Base-by-base conservation (phyloP, 2,113 vertebrate species). In the Cyprinodon tularosa region DNA sequence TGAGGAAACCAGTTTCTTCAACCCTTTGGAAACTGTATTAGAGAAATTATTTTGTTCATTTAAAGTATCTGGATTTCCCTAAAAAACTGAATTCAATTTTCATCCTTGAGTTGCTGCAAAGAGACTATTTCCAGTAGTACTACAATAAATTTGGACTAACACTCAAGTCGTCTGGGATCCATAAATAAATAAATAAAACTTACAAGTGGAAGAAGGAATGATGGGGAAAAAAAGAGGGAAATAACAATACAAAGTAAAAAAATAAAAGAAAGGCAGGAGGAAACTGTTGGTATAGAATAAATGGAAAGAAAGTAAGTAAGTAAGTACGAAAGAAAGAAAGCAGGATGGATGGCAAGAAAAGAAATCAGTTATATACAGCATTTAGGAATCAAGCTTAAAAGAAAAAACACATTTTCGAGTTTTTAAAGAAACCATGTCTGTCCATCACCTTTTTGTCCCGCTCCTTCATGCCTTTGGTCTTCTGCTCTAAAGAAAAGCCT, bases 371-470 rank as follows among this genome's bases (percentile, higher is more conserved):
- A 15, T 15, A 9, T 53, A 4, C 50, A 53, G 4, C 20, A 53
- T 9, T n/a, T 53, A 9, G 17, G 50, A 53, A 8, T 20, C 17
- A n/a, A 53, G 50, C n/a, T n/a, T 8, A 8, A 8, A 53, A 53
- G 17, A 8, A 53, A 53, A 53, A 20, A 53, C 17, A 6, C 4
- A 8, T n/a, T 8, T 53, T 53, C 50, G 2, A n/a, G 2, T 53
- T 53, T 48, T 9, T 53, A 17, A 20, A 53, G 15, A 17, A 53
- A 53, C 50, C 50, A 6, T 4, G 50, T 69, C 44, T 59, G 8
- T 6, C 0, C 62, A 29, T 53, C 96, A 98, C 98, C 95, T 97
- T 96, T 88, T 94, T 97, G 83, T 98, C 95, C 88, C 98, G 96
- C 89, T 94, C 94, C 87, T 97, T 99, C 96, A 99, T 97, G 86